Conservation (phyloP, 1,140 invertebrate genomes). For the Drosophila nasuta region DNA sequence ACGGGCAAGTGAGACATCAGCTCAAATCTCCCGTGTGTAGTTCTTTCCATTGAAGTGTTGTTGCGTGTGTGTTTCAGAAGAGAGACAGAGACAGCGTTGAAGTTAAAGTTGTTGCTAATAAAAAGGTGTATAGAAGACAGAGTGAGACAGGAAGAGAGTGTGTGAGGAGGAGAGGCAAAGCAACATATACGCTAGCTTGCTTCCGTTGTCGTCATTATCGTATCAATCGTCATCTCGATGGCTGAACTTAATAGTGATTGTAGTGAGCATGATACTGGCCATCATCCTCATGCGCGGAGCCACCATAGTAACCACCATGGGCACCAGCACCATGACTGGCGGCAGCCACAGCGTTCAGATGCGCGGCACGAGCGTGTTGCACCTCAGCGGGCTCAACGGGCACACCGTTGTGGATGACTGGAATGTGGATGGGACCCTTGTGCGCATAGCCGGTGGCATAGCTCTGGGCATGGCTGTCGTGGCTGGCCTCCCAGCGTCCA, state of each 20-base stretch:
- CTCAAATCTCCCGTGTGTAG: slow-evolving; percentile 60
- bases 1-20: slow-evolving; percentile 59
- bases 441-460: slow-evolving; percentile 75
- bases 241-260: slow-evolving; percentile 62
- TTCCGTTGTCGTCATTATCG: slow-evolving; percentile 60
- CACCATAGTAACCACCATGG: slow-evolving; percentile 68
- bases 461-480: slow-evolving; percentile 51
- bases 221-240: slow-evolving; percentile 20
- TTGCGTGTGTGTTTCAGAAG: slow-evolving; percentile 29
- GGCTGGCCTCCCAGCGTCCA: slow-evolving; percentile 57
- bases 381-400: slow-evolving; percentile 88
- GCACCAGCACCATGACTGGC: slow-evolving; percentile 73
- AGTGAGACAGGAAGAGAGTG: slow-evolving; percentile 23
- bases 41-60: slow-evolving; percentile 31
- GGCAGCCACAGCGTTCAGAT: slow-evolving; percentile 86
- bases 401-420: slow-evolving; percentile 86
- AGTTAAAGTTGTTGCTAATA: slow-evolving; percentile 21
- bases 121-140: background rate
- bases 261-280: slow-evolving; percentile 73
- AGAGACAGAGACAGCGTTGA: background rate
- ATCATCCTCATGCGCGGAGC: slow-evolving; percentile 71
- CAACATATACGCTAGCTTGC: slow-evolving; percentile 51
- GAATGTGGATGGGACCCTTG: slow-evolving; percentile 85
- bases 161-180: slow-evolving; percentile 26
- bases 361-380: slow-evolving; percentile 87